Base-by-base conservation (phyloP, 2,113 vertebrate genomes). In the Lanius ludovicianus region DNA sequence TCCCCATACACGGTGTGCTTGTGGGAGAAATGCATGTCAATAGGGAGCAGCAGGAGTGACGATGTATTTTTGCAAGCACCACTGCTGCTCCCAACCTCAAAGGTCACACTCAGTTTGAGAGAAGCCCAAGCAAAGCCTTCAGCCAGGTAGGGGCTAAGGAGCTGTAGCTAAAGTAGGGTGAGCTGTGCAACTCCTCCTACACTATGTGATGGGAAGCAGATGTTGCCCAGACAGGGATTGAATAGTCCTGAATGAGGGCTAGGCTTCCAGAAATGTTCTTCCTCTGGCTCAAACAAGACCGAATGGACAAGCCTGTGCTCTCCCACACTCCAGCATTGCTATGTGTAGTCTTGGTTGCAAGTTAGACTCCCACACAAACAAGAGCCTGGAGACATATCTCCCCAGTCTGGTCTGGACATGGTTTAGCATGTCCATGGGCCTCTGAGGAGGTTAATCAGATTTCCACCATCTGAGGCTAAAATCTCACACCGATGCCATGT, bases 401-500 rank as follows among this genome's bases (percentile, higher is more conserved):
- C 25, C 33, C 31, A 56, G 37, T 68, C 60, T 84, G 56, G 31
- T 81, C 69, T 84, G 88, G 60, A 60, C 3, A 3, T 31, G 52
- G 60, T 90, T 87, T 74, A 56, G 16, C 12, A 2, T 30, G 47
- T 69, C 79, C 39, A 8, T 35, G 30, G 31, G 21, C 82, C 41
- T 91, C 33, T 42, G 25, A 12, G 19, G 55, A 44, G 15, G 3
- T 52, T 56, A 47, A 49, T 53, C 31, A 81, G 44, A 56, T 84
- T 68, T 90, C 53, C 16, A 44, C 18, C 7, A 12, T 69, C 63
- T 63, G 55, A 84, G 28, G 46, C 64, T 89, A 90, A 86, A 74
- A 59, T 77, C 41, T 78, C 68, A 28, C 24, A 11, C 21, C 0
- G 0, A 18, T 53, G 52, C 52, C n/a, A 4, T 3, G 1, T 53